Base-by-base conservation (phyloP, 2,797 vertebrate species). In the Enteromius treurensis region DNA sequence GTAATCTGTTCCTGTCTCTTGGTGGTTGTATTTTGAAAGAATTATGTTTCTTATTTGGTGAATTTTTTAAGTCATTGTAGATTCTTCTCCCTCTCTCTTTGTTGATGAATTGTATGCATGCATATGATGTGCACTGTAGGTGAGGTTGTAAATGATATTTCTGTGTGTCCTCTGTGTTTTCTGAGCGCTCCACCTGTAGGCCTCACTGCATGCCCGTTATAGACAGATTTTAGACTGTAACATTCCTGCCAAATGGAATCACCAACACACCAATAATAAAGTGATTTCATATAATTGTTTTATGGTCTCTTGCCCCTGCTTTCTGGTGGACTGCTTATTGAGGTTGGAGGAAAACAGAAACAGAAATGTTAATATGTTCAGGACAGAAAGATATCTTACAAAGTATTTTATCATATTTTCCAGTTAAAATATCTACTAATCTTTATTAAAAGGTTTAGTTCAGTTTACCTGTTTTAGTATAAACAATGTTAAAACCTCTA, bases 221-320 rank as follows among this genome's bases (percentile, higher is more conserved):
- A 93, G 93, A 91, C 94, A 91, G 93, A 94, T 87, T 94, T 91
- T 90, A 91, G 90, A 92, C 92, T 95, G 95, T 94, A 95, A 93
- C 94, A 93, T 95, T 95, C 93, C 95, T 95, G 94, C 92, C 91
- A 90, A 95, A 94, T 96, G 96, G 96, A 97, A 97, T 98, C 96
- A 97, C 96, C 92, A 32, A 91, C 94, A 95, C 97, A 96, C 95
- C 95, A 95, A 96, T 89, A 88, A 95, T 95, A 95, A 95, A 93
- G 94, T 96, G 95, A 97, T 97, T 96, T 97, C 96, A 95, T 94
- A 92, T 81, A 85, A 92, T 89, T 90, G 89, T 87, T 76, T 90
- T 89, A 89, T 93, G 79, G 92, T 93, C 91, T 88, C 92, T 91
- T 93, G 90, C 94, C 93, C 92, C 87, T 93, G 87, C 90, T 90